A percentile compares a stretch with the other conserved stretches of the same genome.
Conservation (phyloP, 2,888 invertebrate species). For the Entomobrya proxima region DNA sequence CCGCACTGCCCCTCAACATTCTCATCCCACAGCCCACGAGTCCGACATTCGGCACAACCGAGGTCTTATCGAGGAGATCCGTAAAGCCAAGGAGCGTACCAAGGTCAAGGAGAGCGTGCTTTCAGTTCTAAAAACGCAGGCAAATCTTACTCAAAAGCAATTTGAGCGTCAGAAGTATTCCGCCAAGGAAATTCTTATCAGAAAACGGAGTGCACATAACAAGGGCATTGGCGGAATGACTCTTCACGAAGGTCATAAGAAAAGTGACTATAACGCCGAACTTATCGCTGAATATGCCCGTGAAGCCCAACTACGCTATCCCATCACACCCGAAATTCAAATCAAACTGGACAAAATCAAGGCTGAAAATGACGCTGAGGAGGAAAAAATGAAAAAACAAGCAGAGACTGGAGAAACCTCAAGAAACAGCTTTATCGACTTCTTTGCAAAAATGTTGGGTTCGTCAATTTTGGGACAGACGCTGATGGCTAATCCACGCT, state of each 20-base stretch:
- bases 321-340: slow-evolving; percentile 49
- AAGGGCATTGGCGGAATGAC: neutral
- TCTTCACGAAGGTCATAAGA: neutral
- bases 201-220: neutral
- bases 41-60: neutral
- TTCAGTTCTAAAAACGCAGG: slow-evolving; percentile 18
- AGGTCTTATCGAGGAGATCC: slow-evolving; percentile 25
- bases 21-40: too few relatives aligned
- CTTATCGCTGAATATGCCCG: neutral
- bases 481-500: slow-evolving; percentile 26
- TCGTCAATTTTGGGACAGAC: neutral
- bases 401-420: neutral
- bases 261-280: neutral
- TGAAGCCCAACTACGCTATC: neutral
- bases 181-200: neutral
- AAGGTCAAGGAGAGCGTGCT: neutral
- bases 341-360: slow-evolving; percentile 50
- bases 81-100: neutral
- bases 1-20: too few relatives aligned
- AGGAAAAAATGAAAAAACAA: neutral
- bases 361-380: neutral
- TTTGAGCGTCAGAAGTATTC: slow-evolving; percentile 33
- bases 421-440: too few relatives aligned
- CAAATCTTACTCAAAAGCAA: neutral
- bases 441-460: neutral